Base-by-base conservation (phyloP, 1,140 invertebrate genomes). In the Drosophila nikananu region DNA sequence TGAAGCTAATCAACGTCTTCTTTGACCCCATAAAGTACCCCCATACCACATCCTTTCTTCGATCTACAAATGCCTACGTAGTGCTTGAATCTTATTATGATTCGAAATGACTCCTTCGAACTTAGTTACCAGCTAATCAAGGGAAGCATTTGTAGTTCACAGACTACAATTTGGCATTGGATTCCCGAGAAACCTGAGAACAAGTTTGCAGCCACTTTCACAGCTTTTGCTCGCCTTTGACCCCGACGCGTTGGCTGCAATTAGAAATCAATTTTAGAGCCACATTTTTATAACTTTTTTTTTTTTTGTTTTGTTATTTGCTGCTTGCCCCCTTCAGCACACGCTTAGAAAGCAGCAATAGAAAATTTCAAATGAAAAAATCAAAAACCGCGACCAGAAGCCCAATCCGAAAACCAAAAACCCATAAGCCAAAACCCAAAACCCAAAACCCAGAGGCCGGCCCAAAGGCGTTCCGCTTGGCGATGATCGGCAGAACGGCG, bases 401-500 rank as follows among this genome's bases (percentile, higher is more conserved):
- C 23, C 51, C 51, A 32, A n/a, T 10, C 39, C 32, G 10, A 32
- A 19, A 8, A n/a, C 12, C 2, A 61, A 44, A 46, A 15, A 12
- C 25, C 46, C 42, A n/a, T 12, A 37, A 55, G 3, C 19, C 15
- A 25, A 49, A 35, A 12, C 13, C 21, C 44, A 23, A 46, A 21
- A 10, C 17, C 44, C 37, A 17, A 51, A 23, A 55, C 7, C 19
- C 15, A 25, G 12, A 59, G 23, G 15, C 35, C n/a, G 19, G 63
- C 51, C 63, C 55, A 66, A 59, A 58, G 61, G 60, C 65, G 65
- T 48, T 67, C 15, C 65, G 67, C 66, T n/a, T 27, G 61, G 46
- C 30, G 41, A 84, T 84, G 82, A 84, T 80, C 83, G 80, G 83
- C 83, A 86, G 66, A 83, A 81, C 74, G 63, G 46, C 23, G 48